Evolutionary conservation across 2,888 invertebrate genomes (phyloP), one percentile per base, ranked within the genome.

Genomic region (Choristoneura rosaceana): DNA sequence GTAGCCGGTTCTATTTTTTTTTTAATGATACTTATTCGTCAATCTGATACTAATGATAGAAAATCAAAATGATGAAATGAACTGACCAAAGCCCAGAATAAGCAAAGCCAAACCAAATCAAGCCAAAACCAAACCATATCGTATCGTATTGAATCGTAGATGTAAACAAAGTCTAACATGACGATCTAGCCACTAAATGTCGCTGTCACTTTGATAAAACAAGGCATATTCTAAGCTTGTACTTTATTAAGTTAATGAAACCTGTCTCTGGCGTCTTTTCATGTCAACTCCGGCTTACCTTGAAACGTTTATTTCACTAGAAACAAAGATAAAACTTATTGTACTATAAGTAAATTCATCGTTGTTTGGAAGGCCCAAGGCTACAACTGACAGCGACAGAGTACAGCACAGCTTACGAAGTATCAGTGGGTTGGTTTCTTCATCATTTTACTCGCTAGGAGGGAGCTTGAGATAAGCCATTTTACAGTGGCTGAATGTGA

Each of bases 271-370:
- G 25, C 52, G 25, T 25, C 55, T 55, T 55, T 25, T 55, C 25
- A 55, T 55, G 17, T 43, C 52, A 34, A 9, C 15, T 47, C 33
- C 43, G 33, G n/a, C 15, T 41, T 52, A 25, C 52, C 38, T 17
- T 25, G 17, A 45, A 10, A 67, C n/a, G 43, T 58, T 38, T 41
- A 50, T 60, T 50, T 47, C 41, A 7, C 15, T 41, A 15, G 60
- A 41, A 59, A 59, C 59, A 60, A 67, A 50, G 60, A 68, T 41
- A 68, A 61, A n/a, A 61, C 60, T 68, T 38, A 61, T 55, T 55
- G 55, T 55, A 55, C 60, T 50, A 38, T 50, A 25, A 50, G 17
- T 50, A 50, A 61, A 68, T 38, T 69, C 25, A 43, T 61, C 25
- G 47, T 12, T 43, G 5, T 69, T 69, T 10, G 15, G 50, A 55